Evolutionary conservation across 2,797 vertebrate genomes (phyloP).

Genomic region (Notamacropus eugenii): DNA sequence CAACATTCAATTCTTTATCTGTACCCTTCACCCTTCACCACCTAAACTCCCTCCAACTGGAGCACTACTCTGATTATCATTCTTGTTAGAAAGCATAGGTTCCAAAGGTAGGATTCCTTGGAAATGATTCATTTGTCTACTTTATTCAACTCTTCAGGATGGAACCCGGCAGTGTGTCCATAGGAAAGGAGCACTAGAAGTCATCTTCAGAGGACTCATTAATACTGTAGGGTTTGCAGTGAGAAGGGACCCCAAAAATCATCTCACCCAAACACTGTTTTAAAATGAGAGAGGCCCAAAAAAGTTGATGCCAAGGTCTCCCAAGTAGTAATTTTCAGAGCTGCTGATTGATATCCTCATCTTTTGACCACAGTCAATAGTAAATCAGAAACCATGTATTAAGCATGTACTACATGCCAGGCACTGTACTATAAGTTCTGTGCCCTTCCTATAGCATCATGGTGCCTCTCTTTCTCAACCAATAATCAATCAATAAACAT

Average conservation of each 20-base stretch:
- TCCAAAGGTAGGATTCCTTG: background rate
- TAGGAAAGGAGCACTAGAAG: background rate
- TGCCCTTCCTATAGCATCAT: background rate
- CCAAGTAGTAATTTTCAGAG: background rate
- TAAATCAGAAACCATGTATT: background rate
- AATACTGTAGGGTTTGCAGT: background rate
- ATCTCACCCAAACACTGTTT: background rate
- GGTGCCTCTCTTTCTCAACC: background rate
- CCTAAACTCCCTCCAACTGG: background rate
- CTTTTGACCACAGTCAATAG: background rate
- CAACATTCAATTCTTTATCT: background rate
- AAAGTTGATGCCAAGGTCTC: background rate
- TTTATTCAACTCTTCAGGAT: background rate
- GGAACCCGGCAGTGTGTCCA: background rate
- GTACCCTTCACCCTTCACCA: background rate
- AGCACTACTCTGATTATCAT: background rate
- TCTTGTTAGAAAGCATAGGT: background rate
- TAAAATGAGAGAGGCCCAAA: background rate
- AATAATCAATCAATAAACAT: background rate
- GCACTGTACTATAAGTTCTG: background rate
- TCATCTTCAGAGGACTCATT: background rate
- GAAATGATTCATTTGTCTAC: background rate
- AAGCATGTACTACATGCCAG: background rate
- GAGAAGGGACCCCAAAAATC: background rate
- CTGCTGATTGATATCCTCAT: background rate